These are phyloP conservation scores for Temnothorax unifasciatus DNA, from an alignment of 2,888 invertebrate genomes.

Conservation along the genomic window DNA sequence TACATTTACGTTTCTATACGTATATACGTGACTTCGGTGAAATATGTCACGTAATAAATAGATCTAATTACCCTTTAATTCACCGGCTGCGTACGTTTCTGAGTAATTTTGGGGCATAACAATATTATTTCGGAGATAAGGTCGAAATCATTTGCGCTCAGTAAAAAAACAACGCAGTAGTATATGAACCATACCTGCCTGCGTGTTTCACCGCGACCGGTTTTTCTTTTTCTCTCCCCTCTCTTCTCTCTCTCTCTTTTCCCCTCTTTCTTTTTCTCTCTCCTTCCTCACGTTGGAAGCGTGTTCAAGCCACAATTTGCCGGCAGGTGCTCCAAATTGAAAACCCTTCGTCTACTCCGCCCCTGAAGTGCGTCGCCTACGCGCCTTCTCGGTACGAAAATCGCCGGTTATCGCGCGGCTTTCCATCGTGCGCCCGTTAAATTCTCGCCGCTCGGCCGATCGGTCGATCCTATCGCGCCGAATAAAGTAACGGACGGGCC, in stretches of 20 bases:
- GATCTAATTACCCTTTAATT: background rate
- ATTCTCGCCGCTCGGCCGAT: conserved; percentile 61
- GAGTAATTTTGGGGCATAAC: background rate
- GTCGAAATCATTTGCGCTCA: conserved; percentile 15
- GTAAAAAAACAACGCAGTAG: conserved; percentile 21
- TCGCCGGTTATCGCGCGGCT: conserved; percentile 35
- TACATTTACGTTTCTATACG: background rate
- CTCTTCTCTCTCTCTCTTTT: background rate
- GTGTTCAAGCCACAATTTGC: conserved; percentile 71
- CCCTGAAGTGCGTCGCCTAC: conserved; percentile 75
- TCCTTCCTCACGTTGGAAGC: conserved; percentile 60
- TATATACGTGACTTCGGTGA: background rate
- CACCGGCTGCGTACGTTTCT: background rate
- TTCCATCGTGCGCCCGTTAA: conserved; percentile 47
- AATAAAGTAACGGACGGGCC: conserved; percentile 63
- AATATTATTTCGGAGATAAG: conserved; percentile 43
- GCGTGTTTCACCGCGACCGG: background rate
- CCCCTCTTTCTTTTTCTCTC: background rate
- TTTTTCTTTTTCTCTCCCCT: background rate
- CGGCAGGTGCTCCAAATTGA: conserved; percentile 80
- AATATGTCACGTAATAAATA: conserved; percentile 27
- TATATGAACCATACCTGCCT: conserved; percentile 31
- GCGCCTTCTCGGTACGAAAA: conserved; percentile 67
- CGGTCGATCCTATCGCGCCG: conserved; percentile 66
- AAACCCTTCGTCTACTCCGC: conserved; percentile 77